Conservation (phyloP, 2,888 invertebrate species). For the Caenorhabditis sinica region DNA sequence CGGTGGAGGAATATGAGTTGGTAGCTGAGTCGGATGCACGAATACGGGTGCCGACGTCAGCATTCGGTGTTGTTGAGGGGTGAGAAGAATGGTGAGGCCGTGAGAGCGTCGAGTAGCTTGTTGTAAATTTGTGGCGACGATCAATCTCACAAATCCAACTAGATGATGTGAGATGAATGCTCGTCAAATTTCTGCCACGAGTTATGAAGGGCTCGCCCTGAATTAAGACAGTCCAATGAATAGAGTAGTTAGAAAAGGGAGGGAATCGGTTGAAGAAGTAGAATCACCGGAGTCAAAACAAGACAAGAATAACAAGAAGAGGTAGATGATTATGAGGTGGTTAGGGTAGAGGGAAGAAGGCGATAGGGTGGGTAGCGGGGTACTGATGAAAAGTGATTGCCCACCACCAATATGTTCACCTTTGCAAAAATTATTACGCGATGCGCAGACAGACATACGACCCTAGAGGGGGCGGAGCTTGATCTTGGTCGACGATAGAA, state of each 20-base stretch:
- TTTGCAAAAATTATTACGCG: conserved; percentile 41
- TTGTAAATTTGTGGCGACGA: background rate
- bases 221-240: conserved; percentile 23
- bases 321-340: conserved; percentile 58
- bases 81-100: background rate
- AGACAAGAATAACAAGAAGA: conserved; percentile 5
- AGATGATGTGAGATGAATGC: background rate
- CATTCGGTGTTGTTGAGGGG: conserved; percentile 40
- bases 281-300: conserved; percentile 17
- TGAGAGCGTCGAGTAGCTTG: conserved; percentile 40
- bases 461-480: conserved; percentile 44
- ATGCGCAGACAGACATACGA: conserved; percentile 50
- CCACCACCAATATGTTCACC: conserved; percentile 38
- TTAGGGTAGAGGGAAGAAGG: conserved; percentile 26
- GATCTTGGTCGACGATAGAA: conserved; percentile 43
- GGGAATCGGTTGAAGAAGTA: conserved; percentile 12
- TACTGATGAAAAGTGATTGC: conserved; percentile 38
- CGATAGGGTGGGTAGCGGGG: conserved; percentile 1
- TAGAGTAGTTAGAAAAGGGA: background rate
- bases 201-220: conserved; percentile 41
- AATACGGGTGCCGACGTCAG: conserved; percentile 65
- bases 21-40: conserved; percentile 68
- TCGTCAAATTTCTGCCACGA: conserved; percentile 2
- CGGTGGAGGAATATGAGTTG: conserved; percentile 72
- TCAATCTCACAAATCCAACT: conserved; percentile 7